Evolutionary conservation across 2,113 vertebrate species (phyloP).

Genomic region (Eublepharis macularius): DNA sequence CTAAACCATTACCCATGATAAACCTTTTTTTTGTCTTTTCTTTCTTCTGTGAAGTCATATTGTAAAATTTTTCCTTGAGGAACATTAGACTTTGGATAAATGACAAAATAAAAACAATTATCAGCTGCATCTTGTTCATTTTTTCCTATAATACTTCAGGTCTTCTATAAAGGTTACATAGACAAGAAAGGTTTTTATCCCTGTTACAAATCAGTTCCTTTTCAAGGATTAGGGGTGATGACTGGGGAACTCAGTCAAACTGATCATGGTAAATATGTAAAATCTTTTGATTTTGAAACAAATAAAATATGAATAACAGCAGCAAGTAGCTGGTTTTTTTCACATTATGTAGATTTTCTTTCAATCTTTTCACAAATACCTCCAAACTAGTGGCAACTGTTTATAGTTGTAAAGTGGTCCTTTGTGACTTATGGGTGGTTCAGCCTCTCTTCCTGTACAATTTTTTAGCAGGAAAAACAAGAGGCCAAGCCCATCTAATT

Average conservation of each 20-base stretch:
- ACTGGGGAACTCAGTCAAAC: background rate
- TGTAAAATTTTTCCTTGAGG: conserved; percentile 27
- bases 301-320: background rate
- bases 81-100: conserved; percentile 45
- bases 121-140: conserved; percentile 45
- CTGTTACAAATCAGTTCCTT: background rate
- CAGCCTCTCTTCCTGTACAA: background rate
- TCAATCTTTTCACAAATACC: background rate
- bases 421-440: background rate
- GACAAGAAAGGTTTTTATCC: background rate
- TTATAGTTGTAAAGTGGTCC: background rate
- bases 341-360: background rate
- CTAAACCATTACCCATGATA: background rate
- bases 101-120: conserved; percentile 71
- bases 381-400: background rate
- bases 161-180: background rate
- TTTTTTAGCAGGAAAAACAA: background rate
- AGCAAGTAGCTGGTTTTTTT: too few relatives aligned
- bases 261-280: background rate
- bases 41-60: background rate
- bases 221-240: background rate
- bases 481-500: background rate
- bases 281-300: background rate
- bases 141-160: background rate
- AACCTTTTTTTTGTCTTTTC: background rate